Evolutionary conservation across 2,797 vertebrate genomes (phyloP).

Genomic region (Onychomys torridus): DNA sequence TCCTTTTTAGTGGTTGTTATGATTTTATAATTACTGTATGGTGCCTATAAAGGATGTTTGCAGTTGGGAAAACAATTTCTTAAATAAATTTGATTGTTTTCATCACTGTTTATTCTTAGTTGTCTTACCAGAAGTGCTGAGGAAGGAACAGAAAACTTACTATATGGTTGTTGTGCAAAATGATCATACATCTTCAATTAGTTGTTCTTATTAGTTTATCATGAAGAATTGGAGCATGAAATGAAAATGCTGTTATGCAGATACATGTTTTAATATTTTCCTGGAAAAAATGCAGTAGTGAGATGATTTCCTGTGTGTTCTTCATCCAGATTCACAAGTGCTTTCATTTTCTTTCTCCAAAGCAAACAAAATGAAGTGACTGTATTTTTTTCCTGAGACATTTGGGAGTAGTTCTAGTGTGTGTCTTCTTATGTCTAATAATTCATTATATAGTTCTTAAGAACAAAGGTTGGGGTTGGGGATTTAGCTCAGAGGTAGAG

Average conservation of each 20-base stretch:
- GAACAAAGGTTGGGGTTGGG: no score
- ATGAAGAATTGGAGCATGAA: slow-evolving; percentile 43
- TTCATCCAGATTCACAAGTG: slow-evolving; percentile 2
- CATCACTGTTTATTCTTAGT: slow-evolving; percentile 15
- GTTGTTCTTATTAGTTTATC: slow-evolving; percentile 62
- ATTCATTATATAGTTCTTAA: background rate
- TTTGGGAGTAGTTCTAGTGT: slow-evolving; percentile 21
- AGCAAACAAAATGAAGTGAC: slow-evolving; percentile 39
- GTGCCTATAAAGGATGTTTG: slow-evolving; percentile 18
- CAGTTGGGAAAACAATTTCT: slow-evolving; percentile 54
- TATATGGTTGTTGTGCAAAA: slow-evolving; percentile 10
- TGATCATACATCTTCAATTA: slow-evolving; percentile 56
- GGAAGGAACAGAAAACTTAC: slow-evolving; percentile 36
- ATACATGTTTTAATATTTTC: slow-evolving; percentile 43
- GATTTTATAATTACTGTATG: slow-evolving; percentile 56
- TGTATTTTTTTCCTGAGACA: slow-evolving; percentile 26
- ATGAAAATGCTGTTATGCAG: slow-evolving; percentile 37
- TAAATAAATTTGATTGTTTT: slow-evolving; percentile 63
- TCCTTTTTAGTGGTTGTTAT: slow-evolving; percentile 47
- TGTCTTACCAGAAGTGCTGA: slow-evolving; percentile 60
- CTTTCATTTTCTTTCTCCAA: slow-evolving; percentile 57
- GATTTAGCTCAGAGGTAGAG: no score
- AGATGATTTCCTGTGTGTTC: slow-evolving; percentile 38
- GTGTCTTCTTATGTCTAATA: slow-evolving; percentile 45
- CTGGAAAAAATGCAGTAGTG: slow-evolving; percentile 32